These are phyloP conservation scores for Dinocampus coccinellae DNA, from an alignment of 2,888 invertebrate genomes.

Conservation along the genomic window DNA sequence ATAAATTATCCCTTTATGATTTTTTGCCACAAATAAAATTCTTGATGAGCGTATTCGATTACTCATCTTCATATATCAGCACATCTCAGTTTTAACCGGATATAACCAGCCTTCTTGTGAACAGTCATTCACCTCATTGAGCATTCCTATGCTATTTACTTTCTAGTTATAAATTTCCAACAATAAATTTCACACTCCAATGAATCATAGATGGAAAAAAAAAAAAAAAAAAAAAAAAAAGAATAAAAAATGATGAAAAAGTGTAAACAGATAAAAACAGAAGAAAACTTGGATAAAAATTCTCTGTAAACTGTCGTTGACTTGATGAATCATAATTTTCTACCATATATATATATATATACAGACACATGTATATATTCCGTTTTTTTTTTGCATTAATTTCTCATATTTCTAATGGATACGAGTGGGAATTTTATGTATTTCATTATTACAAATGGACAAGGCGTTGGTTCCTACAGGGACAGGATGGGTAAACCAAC, in stretches of 20 bases:
- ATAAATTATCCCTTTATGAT: too few species aligned
- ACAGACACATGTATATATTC: too few species aligned
- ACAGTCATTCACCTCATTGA: neutral
- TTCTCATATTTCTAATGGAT: neutral
- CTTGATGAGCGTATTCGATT: conserved; percentile 30
- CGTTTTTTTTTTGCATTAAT: neutral
- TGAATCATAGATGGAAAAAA: neutral
- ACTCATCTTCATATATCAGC: conserved; percentile 30
- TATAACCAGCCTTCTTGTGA: conserved; percentile 51
- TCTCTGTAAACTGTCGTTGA: neutral
- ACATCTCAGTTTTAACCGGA: conserved; percentile 54
- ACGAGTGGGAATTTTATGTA: neutral
- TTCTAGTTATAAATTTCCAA: conserved; percentile 22
- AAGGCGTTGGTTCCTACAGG: conserved; percentile 32
- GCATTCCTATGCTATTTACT: neutral
- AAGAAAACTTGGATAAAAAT: neutral
- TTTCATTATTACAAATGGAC: neutral
- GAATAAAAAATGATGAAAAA: too few species aligned
- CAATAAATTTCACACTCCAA: conserved; percentile 1
- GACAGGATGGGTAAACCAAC: conserved; percentile 26
- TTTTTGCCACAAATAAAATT: conserved; percentile 41
- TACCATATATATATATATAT: neutral
- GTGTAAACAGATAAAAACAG: neutral
- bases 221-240: too few species aligned
- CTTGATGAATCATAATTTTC: neutral